Percentiles rank a stretch among this genome's conserved stretches.
Conservation (phyloP, 2,797 vertebrate species). For the Gallinago solitaria region DNA sequence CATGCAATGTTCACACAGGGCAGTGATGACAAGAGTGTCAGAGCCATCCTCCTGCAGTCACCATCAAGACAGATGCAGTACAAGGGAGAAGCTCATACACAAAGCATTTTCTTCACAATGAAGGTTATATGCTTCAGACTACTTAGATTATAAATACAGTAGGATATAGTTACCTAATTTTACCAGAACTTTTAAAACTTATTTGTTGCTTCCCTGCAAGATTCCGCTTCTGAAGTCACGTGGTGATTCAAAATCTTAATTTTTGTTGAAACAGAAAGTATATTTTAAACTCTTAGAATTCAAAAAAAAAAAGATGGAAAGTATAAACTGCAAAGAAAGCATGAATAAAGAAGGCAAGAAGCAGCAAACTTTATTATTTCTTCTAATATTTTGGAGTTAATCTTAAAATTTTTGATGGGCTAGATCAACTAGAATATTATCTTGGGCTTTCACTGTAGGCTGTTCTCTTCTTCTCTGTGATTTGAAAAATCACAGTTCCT, state of each 20-base stretch:
- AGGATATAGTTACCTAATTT: not conserved
- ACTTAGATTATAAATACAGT: not conserved
- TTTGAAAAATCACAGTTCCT: not conserved
- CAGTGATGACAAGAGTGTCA: not conserved
- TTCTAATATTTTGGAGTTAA: not conserved
- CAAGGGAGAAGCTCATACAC: not conserved
- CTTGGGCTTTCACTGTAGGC: not conserved
- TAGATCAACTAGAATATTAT: not conserved
- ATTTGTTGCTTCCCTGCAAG: not conserved
- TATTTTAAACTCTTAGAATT: not conserved
- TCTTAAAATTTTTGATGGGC: not conserved
- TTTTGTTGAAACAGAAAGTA: not conserved
- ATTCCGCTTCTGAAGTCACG: not conserved
- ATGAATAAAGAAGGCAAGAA: not conserved
- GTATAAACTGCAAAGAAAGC: not conserved
- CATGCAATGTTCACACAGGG: accelerated
- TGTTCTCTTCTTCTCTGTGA: not conserved
- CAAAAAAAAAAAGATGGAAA: not conserved
- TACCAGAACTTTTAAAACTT: not conserved
- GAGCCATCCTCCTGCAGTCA: not conserved
- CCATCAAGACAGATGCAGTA: not conserved
- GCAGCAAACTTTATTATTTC: not conserved
- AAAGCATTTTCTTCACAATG: not conserved
- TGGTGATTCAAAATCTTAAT: not conserved
- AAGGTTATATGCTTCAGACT: not conserved